These are phyloP conservation scores for Leptopilina syphax DNA, from an alignment of 2,888 invertebrate genomes.

Conservation along the genomic window DNA sequence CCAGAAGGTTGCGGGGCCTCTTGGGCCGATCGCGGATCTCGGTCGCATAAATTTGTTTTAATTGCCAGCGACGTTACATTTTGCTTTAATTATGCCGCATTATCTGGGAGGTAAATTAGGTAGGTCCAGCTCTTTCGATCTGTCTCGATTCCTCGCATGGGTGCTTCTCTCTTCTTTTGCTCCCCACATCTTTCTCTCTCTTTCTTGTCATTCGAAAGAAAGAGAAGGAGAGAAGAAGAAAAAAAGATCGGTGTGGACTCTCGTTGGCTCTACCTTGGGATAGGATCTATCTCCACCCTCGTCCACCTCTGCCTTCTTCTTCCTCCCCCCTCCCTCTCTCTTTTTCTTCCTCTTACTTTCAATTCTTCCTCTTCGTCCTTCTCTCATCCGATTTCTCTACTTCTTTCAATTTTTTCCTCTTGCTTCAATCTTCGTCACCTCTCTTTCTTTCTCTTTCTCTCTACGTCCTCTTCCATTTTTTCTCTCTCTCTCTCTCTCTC, in stretches of 20 bases:
- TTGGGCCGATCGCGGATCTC: conserved; percentile 76
- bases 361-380: conserved; percentile 42
- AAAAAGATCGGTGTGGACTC: conserved; percentile 57
- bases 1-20: conserved; percentile 58
- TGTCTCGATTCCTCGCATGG: conserved; percentile 48
- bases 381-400: conserved; percentile 43
- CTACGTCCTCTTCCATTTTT: conserved; percentile 62
- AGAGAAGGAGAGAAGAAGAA: conserved; percentile 23
- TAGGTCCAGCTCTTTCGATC: conserved; percentile 73
- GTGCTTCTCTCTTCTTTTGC: conserved; percentile 46
- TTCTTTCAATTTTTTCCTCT: conserved; percentile 45
- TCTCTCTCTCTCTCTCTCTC: too few relatives aligned
- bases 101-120: conserved; percentile 78
- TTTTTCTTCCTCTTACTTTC: conserved; percentile 54
- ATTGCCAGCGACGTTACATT: conserved; percentile 78
- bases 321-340: conserved; percentile 36
- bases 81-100: conserved; percentile 78
- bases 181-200: conserved; percentile 44
- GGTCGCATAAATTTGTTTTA: conserved; percentile 78
- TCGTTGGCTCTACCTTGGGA: conserved; percentile 64
- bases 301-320: conserved; percentile 58
- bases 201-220: not conserved
- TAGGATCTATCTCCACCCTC: conserved; percentile 72
- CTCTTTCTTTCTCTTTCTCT: conserved; percentile 49
- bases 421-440: conserved; percentile 50